Evolutionary conservation across 2,113 vertebrate genomes (phyloP).

Genomic region (Cariama cristata): DNA sequence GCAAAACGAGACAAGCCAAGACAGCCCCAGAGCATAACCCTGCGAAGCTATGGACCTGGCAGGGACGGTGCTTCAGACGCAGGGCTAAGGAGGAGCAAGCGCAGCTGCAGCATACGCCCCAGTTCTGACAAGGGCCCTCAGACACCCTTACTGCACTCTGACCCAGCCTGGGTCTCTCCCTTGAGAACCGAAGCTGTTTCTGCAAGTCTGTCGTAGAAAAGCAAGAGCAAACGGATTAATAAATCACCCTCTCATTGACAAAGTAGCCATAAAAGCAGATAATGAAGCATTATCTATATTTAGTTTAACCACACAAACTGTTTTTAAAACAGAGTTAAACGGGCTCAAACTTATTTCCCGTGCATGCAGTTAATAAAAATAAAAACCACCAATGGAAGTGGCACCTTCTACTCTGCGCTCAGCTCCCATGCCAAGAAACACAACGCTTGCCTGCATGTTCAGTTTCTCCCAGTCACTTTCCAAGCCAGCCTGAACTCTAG

Average conservation of each 20-base stretch:
- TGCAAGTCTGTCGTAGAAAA: not conserved
- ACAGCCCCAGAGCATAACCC: slow-evolving; percentile 21
- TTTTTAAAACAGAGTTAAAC: not conserved
- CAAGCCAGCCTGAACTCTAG: not conserved
- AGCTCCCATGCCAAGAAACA: not conserved
- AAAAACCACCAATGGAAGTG: not conserved
- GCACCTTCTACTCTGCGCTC: not conserved
- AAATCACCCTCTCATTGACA: not conserved
- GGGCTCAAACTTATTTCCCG: not conserved
- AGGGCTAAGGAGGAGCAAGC: not conserved
- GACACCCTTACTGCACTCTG: not conserved
- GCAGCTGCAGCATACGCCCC: slow-evolving; percentile 1
- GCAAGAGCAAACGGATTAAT: not conserved
- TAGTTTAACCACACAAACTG: not conserved
- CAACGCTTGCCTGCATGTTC: not conserved
- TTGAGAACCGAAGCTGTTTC: not conserved
- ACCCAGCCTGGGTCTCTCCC: not conserved
- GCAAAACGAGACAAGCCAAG: slow-evolving; percentile 25
- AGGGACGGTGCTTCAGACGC: not conserved
- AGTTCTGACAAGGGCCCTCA: slow-evolving; percentile 2
- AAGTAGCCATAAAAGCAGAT: not conserved
- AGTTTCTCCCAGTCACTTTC: not conserved
- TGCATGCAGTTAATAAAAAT: not conserved
- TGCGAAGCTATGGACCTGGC: not conserved
- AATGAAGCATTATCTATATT: not conserved